A percentile compares a stretch with the other conserved stretches of the same genome.
These are phyloP conservation scores for Eleginops maclovinus DNA, from an alignment of 2,113 vertebrate genomes.

Conservation along the genomic window DNA sequence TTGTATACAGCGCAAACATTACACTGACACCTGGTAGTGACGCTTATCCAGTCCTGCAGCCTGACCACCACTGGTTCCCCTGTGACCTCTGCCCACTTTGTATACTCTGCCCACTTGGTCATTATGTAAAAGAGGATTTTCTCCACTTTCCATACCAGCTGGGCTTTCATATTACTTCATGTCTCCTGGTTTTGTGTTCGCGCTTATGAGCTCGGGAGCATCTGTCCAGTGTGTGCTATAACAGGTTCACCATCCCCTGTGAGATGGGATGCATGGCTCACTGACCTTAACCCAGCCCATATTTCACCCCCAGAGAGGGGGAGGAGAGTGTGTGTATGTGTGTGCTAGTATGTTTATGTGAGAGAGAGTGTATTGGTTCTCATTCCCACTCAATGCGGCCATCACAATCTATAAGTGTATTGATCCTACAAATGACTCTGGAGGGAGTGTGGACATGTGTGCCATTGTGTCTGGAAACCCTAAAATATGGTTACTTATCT, in stretches of 20 bases:
- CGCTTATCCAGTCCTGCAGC: not conserved
- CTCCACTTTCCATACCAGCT: not conserved
- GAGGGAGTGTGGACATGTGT: constrained; percentile 32
- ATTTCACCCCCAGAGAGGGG: constrained; percentile 26
- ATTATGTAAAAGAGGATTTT: constrained; percentile 42
- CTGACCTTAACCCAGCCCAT: constrained; percentile 40
- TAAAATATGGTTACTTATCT: constrained; percentile 14
- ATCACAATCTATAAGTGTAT: constrained; percentile 36
- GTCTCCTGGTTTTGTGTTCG: constrained; percentile 22
- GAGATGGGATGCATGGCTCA: constrained; percentile 37
- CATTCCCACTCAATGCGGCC: not conserved
- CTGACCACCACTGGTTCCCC: constrained; percentile 18
- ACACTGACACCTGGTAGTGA: constrained; percentile 14
- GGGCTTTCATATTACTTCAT: constrained; percentile 1
- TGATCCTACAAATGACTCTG: constrained; percentile 47
- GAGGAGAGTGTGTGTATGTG: constrained; percentile 15
- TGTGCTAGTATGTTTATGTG: not conserved
- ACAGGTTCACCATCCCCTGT: constrained; percentile 36
- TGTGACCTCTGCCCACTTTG: not conserved
- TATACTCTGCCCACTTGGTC: constrained; percentile 33
- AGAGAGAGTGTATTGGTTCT: constrained; percentile 4
- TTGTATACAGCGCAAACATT: not conserved
- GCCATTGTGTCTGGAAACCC: constrained; percentile 36
- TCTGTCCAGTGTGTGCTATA: constrained; percentile 25
- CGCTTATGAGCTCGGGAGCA: constrained; percentile 29